Percentiles rank a stretch among this genome's conserved stretches.
These are phyloP conservation scores for Rhagium mordax DNA, from an alignment of 2,888 invertebrate genomes.

Conservation along the genomic window DNA sequence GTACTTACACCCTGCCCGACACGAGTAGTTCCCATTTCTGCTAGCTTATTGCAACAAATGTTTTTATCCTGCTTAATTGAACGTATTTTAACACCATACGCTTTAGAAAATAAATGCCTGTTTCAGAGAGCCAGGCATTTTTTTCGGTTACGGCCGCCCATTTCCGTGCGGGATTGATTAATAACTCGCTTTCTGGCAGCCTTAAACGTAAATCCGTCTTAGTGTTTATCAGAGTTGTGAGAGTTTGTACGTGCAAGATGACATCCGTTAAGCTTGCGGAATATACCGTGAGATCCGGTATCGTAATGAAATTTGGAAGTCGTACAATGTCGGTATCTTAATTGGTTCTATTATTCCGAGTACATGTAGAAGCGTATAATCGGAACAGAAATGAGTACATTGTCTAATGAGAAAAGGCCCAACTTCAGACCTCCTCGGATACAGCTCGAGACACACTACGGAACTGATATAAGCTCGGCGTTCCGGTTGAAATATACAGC, in stretches of 20 bases:
- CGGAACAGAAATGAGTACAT: constrained; percentile 43
- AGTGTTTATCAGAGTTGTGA: constrained; percentile 44
- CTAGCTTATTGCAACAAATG: background rate
- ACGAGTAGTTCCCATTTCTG: too few species aligned
- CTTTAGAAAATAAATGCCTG: background rate
- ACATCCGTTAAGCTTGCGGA: constrained; percentile 47
- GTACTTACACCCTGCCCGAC: too few species aligned
- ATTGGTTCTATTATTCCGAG: constrained; percentile 54
- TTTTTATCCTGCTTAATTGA: too few species aligned
- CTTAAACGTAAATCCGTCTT: constrained; percentile 41
- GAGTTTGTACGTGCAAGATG: constrained; percentile 46
- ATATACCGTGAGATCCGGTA: constrained; percentile 50
- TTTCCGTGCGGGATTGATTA: constrained; percentile 33
- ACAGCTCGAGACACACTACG: background rate
- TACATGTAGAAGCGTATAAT: constrained; percentile 47
- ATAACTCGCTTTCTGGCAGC: constrained; percentile 45
- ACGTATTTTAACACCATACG: background rate
- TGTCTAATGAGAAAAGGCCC: constrained; percentile 41
- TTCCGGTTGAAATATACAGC: background rate
- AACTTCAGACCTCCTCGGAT: background rate
- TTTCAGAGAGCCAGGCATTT: background rate
- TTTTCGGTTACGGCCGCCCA: background rate
- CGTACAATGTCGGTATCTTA: constrained; percentile 54
- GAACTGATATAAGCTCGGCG: background rate
- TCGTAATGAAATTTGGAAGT: constrained; percentile 56